A percentile compares a stretch with the other conserved stretches of the same genome.
Conservation (phyloP, 92 coral and sea anemone species). For the Paragorgia papillata region DNA sequence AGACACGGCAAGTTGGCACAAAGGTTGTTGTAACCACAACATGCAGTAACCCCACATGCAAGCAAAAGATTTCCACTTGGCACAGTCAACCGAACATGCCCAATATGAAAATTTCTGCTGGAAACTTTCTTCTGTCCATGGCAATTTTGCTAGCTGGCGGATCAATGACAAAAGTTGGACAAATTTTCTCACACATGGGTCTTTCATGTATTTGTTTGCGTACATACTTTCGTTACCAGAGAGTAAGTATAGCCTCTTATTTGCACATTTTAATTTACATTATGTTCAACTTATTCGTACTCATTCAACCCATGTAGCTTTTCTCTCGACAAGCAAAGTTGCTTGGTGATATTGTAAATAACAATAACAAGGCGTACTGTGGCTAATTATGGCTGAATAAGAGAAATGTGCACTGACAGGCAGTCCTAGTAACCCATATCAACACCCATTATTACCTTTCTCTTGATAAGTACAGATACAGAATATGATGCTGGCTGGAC, state of each 20-base stretch:
- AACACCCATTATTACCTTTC: no score
- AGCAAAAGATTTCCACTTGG: constrained; percentile 15
- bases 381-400: no score
- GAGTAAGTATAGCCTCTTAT: neutral
- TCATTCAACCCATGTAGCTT: neutral
- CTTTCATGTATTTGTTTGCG: neutral
- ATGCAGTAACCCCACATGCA: constrained; percentile 35
- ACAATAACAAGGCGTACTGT: no score
- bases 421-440: no score
- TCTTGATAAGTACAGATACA: no score
- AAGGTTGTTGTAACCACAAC: constrained; percentile 12
- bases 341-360: neutral
- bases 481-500: no score
- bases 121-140: constrained; percentile 8
- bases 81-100: constrained; percentile 15
- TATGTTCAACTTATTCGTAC: constrained; percentile 11
- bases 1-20: constrained; percentile 1
- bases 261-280: neutral
- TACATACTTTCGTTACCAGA: constrained; percentile 1
- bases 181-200: constrained; percentile 16
- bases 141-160: constrained; percentile 15
- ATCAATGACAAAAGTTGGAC: constrained; percentile 8
- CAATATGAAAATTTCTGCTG: constrained; percentile 1
- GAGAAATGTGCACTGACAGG: no score
- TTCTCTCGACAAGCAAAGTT: constrained; percentile 1